These are phyloP conservation scores for Opisthograptis luteolata DNA, from an alignment of 2,888 invertebrate species.

Conservation along the genomic window DNA sequence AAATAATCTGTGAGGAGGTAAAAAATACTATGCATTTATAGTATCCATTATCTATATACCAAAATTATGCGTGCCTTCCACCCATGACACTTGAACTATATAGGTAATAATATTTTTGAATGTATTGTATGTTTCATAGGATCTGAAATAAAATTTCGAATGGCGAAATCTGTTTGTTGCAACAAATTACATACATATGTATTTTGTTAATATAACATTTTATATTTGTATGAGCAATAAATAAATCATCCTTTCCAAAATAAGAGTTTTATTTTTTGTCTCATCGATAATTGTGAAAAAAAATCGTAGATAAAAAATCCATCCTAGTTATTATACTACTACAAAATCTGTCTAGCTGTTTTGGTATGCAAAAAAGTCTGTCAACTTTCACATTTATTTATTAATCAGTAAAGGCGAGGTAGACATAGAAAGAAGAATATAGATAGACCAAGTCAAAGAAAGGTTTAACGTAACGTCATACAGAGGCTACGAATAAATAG, in stretches of 20 bases:
- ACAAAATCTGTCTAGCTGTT: no score
- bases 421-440: no score
- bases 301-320: no score
- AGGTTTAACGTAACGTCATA: no score
- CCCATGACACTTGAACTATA: constrained; percentile 45
- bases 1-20: constrained; percentile 62
- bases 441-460: no score
- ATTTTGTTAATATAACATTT: constrained; percentile 65
- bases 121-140: constrained; percentile 24
- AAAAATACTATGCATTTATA: constrained; percentile 34
- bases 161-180: constrained; percentile 50
- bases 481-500: no score
- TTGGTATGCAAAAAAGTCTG: no score
- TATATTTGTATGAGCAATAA: constrained; percentile 64
- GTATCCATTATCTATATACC: constrained; percentile 18
- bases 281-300: no score
- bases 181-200: constrained; percentile 55
- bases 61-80: constrained; percentile 64
- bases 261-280: constrained; percentile 30
- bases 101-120: constrained; percentile 27
- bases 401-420: no score
- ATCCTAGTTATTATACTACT: no score
- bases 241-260: constrained; percentile 59
- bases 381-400: no score
- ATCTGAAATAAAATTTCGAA: constrained; percentile 25